Evolutionary conservation across 2,888 invertebrate species (phyloP).

Genomic region (Exocentrus adspersus): DNA sequence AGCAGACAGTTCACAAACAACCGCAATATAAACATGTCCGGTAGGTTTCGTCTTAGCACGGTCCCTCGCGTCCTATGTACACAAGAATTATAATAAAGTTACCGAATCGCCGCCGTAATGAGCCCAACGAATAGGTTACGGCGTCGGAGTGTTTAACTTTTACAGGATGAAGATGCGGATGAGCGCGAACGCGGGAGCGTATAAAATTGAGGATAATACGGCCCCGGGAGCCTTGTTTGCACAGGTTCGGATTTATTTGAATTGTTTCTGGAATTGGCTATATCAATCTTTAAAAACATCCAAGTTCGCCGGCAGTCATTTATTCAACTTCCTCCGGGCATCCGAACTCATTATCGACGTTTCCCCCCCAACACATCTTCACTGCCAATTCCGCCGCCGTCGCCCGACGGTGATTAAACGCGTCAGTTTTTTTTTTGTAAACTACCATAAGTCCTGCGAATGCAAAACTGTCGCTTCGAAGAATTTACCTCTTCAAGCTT

Average conservation of each 20-base stretch:
- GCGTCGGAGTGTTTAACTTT: constrained; percentile 11
- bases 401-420: background rate
- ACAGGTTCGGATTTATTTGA: constrained; percentile 44
- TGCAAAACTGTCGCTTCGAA: too few relatives aligned
- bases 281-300: constrained; percentile 47
- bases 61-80: background rate
- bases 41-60: background rate
- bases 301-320: constrained; percentile 42
- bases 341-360: constrained; percentile 28
- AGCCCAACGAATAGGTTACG: constrained; percentile 2
- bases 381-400: constrained; percentile 10
- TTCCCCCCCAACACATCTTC: constrained; percentile 16
- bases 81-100: constrained; percentile 7
- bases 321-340: constrained; percentile 42
- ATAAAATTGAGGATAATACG: constrained; percentile 45
- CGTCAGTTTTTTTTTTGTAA: too few relatives aligned
- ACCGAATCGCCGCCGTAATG: background rate
- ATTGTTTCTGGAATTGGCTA: constrained; percentile 45
- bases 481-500: too few relatives aligned
- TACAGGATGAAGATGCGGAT: constrained; percentile 15
- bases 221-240: constrained; percentile 45
- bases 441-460: too few relatives aligned
- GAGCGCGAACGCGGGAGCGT: constrained; percentile 33
- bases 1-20: background rate
- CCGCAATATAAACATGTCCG: too few relatives aligned